Evolutionary conservation across 2,888 invertebrate species (phyloP).

Genomic region (Lepetodrilus schrolli): DNA sequence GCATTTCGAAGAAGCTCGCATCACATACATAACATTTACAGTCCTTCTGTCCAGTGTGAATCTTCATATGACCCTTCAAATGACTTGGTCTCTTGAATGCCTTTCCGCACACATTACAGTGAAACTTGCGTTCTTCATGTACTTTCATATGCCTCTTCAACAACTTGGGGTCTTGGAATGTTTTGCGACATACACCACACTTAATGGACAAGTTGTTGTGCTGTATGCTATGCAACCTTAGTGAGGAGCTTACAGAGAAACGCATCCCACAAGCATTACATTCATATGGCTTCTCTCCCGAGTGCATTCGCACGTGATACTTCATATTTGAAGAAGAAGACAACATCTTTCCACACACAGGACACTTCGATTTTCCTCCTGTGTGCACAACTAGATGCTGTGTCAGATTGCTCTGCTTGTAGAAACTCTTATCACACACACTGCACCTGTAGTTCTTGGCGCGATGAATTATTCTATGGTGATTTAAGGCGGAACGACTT

Average conservation of each 20-base stretch:
- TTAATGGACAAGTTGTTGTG: background rate
- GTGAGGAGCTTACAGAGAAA: background rate
- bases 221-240: background rate
- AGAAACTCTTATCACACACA: constrained; percentile 2
- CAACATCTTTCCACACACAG: background rate
- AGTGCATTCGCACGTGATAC: background rate
- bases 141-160: background rate
- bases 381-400: constrained; percentile 20
- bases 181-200: background rate
- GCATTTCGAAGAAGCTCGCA: background rate
- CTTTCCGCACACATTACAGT: constrained; percentile 45
- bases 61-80: background rate
- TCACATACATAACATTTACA: background rate
- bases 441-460: background rate
- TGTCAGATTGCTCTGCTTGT: background rate
- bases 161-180: background rate
- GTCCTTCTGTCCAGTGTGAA: background rate
- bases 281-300: constrained; percentile 3
- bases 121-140: constrained; percentile 42
- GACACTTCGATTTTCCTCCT: background rate
- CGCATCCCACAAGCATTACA: background rate
- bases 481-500: background rate
- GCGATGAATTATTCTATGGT: background rate
- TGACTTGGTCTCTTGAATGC: constrained; percentile 33
- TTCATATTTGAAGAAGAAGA: background rate